Evolutionary conservation across 1,140 invertebrate species (phyloP).

Genomic region (Zaprionus ornatus): DNA sequence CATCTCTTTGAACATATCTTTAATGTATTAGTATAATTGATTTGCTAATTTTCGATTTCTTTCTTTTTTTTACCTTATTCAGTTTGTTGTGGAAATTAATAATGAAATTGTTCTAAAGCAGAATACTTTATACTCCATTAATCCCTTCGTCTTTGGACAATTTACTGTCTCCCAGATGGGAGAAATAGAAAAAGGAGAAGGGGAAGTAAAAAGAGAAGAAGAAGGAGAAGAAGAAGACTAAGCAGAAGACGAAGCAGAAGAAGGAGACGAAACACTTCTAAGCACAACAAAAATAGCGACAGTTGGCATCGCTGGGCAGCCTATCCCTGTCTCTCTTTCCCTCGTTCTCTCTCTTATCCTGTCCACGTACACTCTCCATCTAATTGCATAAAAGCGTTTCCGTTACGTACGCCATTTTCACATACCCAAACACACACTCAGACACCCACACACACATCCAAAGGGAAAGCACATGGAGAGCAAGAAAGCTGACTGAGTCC

Average conservation of each 20-base stretch:
- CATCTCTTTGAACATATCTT: no score
- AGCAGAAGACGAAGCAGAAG: background rate
- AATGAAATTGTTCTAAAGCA: no score
- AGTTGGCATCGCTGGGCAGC: background rate
- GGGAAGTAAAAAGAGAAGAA: no score
- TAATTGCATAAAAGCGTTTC: conserved; percentile 82
- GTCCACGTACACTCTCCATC: conserved; percentile 68
- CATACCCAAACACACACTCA: conserved; percentile 25
- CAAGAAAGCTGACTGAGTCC: conserved; percentile 8
- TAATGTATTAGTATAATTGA: no score
- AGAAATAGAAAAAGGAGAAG: no score
- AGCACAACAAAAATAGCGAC: no score
- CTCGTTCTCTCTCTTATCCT: conserved; percentile 34
- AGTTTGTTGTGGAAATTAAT: no score
- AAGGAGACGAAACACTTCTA: background rate
- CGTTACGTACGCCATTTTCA: conserved; percentile 80
- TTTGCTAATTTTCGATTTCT: no score
- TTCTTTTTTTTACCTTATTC: no score
- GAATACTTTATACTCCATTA: no score
- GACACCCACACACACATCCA: conserved; percentile 1
- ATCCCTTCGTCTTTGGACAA: no score
- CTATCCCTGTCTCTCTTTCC: background rate
- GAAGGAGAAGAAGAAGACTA: background rate
- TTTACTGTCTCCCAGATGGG: background rate
- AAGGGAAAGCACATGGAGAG: conserved; percentile 7